Evolutionary conservation across 2,113 vertebrate species (phyloP).

Genomic region (Chunga burmeisteri): DNA sequence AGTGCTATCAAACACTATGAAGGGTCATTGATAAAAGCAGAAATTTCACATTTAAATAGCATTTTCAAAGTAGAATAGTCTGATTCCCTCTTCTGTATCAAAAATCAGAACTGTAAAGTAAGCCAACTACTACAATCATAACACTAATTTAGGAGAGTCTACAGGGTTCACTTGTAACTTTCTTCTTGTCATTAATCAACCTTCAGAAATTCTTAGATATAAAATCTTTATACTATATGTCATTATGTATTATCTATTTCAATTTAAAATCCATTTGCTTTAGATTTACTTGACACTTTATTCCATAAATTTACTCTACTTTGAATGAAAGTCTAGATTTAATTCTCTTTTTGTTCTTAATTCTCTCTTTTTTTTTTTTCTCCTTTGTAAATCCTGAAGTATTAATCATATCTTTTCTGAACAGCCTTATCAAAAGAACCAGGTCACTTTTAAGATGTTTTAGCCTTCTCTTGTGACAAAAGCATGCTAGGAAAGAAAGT

Average conservation of each 20-base stretch:
- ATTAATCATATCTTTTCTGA: background rate
- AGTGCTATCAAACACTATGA: background rate
- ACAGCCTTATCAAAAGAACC: background rate
- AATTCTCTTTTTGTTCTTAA: background rate
- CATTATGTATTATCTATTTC: background rate
- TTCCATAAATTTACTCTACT: background rate
- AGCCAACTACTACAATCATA: background rate
- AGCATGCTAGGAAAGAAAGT: background rate
- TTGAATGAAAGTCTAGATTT: background rate
- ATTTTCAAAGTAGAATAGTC: background rate
- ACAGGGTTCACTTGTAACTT: background rate
- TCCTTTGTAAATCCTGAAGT: background rate
- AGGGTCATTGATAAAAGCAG: background rate
- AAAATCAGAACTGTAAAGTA: background rate
- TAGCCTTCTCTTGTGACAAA: background rate
- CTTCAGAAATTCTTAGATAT: background rate
- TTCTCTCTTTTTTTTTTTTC: background rate
- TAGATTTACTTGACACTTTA: background rate
- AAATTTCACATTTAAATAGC: background rate
- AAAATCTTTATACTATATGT: background rate
- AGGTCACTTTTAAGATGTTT: background rate
- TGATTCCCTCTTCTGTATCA: background rate
- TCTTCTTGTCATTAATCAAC: background rate
- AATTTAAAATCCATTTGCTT: background rate
- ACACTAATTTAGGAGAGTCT: background rate